Evolutionary conservation across 2,797 vertebrate genomes (phyloP), one percentile per base, ranked within the genome.

Genomic region (Acridotheres tristis): DNA sequence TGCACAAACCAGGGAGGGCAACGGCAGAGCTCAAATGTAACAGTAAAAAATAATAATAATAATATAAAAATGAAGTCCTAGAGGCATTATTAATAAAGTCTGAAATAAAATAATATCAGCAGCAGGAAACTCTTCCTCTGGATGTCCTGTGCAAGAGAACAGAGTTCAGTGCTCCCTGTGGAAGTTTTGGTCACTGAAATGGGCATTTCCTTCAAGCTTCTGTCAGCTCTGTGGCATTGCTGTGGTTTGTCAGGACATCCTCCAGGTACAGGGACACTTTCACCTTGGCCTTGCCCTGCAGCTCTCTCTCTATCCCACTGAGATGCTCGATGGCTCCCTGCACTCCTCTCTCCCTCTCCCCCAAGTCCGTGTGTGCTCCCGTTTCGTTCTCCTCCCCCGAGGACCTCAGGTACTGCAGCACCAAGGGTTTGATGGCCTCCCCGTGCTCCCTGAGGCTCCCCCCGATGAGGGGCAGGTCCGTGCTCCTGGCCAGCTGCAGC

Each of bases 331-430:
- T 89, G 26, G 98, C 98, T 80, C 83, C 89, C 94, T 90, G 97
- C 61, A 99, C 21, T 13, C 66, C 93, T 32, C 65, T 85, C 63
- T 97, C 65, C 96, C 98, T 98, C 86, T 99, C 97, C 26, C 96
- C 88, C 14, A 90, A 54, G 42, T 93, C 96, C 0, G 69, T 67
- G 63, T 61, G 73, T 1, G 32, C 27, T 36, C 95, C 97, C 0
- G 57, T 61, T 53, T 98, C 97, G 30, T 94, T 98, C 16, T 96
- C 98, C 38, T 97, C 93, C 4, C 78, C 97, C 38, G 96, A 98
- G 0, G 91, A 97, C n/a, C 96, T 97, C 43, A 99, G 95, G 88
- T 99, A 99, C 54, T 98, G 99, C 38, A 99, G 78, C 45, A 99
- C 73, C 47, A 98, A 98, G 50, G 95, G 94, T 67, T 53, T 97